Conservation (phyloP, 1,140 invertebrate genomes). For the Chrysomallon squamiferum region DNA sequence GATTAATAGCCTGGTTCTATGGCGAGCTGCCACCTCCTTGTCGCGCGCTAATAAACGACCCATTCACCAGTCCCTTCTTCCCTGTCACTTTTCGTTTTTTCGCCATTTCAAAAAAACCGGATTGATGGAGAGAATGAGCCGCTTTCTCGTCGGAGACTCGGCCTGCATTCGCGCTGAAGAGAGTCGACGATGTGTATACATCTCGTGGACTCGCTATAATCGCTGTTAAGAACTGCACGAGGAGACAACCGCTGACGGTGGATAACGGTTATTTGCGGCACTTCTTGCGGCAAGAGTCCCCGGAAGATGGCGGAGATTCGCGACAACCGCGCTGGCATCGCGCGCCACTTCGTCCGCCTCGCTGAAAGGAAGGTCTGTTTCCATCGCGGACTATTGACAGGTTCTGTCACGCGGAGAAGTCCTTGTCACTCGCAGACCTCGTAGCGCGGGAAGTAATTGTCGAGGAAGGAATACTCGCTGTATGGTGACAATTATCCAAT, state of each 20-base stretch:
- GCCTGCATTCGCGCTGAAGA: too few species aligned
- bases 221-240: background rate
- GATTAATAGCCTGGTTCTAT: constrained; percentile 5
- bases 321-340: too few species aligned
- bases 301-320: background rate
- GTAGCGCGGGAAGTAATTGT: constrained; percentile 1
- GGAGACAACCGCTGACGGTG: background rate
- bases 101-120: background rate
- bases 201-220: background rate
- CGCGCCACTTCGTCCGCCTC: background rate
- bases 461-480: background rate
- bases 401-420: background rate
- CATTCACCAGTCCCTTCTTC: constrained; percentile 13
- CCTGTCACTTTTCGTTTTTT: constrained; percentile 14
- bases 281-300: background rate
- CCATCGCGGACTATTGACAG: background rate
- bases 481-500: background rate
- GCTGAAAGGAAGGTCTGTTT: background rate
- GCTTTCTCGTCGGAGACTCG: too few species aligned
- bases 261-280: background rate
- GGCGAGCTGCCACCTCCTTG: constrained; percentile 10
- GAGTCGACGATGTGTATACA: background rate
- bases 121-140: background rate
- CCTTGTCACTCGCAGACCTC: background rate
- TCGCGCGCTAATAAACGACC: constrained; percentile 6